Percentiles rank a stretch among this genome's conserved stretches.
These are phyloP conservation scores for Sitobion miscanthi DNA, from an alignment of 1,140 invertebrate species.

Conservation along the genomic window DNA sequence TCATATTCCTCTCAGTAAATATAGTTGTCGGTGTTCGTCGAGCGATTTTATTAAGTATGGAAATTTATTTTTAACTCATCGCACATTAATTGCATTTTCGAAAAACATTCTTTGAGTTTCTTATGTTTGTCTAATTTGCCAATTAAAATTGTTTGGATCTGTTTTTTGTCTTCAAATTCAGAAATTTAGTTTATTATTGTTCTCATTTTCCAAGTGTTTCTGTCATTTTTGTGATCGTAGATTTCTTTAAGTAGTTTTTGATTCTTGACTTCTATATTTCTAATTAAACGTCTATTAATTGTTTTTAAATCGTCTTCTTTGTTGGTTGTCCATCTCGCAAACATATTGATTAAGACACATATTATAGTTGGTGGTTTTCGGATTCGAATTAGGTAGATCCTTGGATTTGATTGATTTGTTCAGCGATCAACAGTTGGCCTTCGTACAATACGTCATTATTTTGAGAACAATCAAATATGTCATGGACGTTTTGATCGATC, in stretches of 20 bases:
- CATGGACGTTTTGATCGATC: too few species aligned
- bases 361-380: too few species aligned
- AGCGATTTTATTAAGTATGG: background rate
- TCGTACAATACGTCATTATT: too few species aligned
- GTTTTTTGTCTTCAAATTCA: background rate
- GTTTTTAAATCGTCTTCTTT: constrained; percentile 30
- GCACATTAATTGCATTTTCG: background rate
- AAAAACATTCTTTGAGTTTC: constrained; percentile 5
- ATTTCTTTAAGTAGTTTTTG: constrained; percentile 36
- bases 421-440: too few species aligned
- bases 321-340: background rate
- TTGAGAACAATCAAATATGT: too few species aligned
- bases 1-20: background rate
- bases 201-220: constrained; percentile 9
- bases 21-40: background rate
- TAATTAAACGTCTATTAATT: background rate
- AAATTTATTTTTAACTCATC: background rate
- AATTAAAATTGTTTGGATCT: background rate
- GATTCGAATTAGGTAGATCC: too few species aligned
- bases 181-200: background rate
- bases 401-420: too few species aligned
- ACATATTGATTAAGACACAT: too few species aligned
- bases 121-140: background rate
- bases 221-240: constrained; percentile 34
- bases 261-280: background rate